Conservation (phyloP, 1,140 invertebrate genomes). For the Diorhabda elongata region DNA sequence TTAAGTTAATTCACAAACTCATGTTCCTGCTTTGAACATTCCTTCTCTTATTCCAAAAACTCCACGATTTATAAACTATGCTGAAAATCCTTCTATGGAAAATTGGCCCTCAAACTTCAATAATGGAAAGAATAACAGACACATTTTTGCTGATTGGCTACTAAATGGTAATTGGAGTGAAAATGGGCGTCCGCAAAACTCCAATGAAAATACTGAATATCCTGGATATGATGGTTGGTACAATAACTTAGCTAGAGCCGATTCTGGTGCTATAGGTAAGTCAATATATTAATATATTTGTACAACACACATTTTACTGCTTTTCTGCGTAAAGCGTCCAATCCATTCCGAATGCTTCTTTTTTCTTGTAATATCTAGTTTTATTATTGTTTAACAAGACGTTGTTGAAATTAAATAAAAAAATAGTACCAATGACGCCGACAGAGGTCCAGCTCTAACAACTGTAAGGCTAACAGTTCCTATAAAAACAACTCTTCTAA, state of each 20-base stretch:
- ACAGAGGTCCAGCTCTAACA: too few relatives aligned
- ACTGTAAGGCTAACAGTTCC: too few relatives aligned
- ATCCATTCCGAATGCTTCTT: too few relatives aligned
- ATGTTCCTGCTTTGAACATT: too few relatives aligned
- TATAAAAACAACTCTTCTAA: too few relatives aligned
- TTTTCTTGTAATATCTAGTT: too few relatives aligned
- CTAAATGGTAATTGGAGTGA: slow-evolving; percentile 14
- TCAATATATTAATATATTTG: not conserved
- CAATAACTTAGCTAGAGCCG: slow-evolving; percentile 59
- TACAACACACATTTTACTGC: not conserved
- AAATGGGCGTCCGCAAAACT: not conserved
- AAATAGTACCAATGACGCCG: too few relatives aligned
- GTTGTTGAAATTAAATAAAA: too few relatives aligned
- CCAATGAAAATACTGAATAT: slow-evolving; percentile 41
- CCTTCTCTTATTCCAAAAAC: too few relatives aligned
- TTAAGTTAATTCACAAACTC: too few relatives aligned
- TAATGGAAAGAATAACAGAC: not conserved
- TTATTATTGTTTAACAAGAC: too few relatives aligned
- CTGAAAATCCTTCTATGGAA: not conserved
- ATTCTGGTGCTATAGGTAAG: slow-evolving; percentile 55
- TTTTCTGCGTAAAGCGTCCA: not conserved
- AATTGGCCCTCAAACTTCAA: not conserved
- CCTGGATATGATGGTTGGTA: slow-evolving; percentile 63
- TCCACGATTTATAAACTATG: not conserved
- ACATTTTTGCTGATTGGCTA: slow-evolving; percentile 15